These are phyloP conservation scores for Sapajus apella DNA, from an alignment of 2,113 vertebrate species.

Conservation along the genomic window DNA sequence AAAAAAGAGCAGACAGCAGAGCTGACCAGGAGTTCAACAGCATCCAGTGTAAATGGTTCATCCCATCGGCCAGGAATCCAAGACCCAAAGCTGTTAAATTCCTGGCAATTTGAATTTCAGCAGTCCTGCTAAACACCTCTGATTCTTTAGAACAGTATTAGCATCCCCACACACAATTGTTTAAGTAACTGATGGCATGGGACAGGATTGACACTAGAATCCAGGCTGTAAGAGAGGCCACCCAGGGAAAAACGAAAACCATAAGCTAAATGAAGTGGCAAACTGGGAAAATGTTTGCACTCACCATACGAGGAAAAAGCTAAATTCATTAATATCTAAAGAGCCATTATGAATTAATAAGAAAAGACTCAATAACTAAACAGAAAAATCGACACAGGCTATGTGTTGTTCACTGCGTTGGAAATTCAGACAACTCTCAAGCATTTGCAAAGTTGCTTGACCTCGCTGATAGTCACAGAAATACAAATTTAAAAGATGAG, in stretches of 20 bases:
- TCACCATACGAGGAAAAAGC: not conserved
- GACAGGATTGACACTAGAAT: not conserved
- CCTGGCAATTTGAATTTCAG: not conserved
- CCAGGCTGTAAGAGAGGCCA: not conserved
- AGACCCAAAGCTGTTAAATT: not conserved
- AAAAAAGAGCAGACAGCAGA: not conserved
- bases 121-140: not conserved
- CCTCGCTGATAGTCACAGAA: not conserved
- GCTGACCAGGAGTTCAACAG: accelerated
- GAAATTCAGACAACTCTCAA: not conserved
- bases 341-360: conserved; percentile 33
- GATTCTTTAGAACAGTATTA: not conserved
- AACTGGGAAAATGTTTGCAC: not conserved
- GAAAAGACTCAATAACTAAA: not conserved
- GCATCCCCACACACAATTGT: not conserved
- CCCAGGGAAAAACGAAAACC: not conserved
- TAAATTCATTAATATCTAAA: conserved; percentile 1
- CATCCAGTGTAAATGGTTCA: not conserved
- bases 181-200: not conserved
- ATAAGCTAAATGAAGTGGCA: not conserved
- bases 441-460: not conserved
- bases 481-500: not conserved
- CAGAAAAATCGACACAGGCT: not conserved
- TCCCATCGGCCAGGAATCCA: not conserved
- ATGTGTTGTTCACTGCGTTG: not conserved